Evolutionary conservation across 1,140 invertebrate genomes (phyloP).

Genomic region (Lerema accius): DNA sequence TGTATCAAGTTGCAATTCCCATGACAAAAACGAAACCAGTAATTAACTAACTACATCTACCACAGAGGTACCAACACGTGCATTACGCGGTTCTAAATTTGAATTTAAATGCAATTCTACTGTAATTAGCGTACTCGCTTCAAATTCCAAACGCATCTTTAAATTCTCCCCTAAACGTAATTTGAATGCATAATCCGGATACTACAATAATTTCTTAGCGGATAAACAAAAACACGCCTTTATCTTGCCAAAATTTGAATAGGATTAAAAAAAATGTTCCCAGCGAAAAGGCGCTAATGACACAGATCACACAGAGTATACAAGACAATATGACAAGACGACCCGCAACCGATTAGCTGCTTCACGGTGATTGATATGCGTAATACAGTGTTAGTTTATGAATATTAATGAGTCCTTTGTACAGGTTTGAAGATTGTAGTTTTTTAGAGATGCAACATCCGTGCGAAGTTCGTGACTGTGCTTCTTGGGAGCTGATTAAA

Average conservation of each 20-base stretch:
- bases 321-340: conserved; percentile 53
- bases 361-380: conserved; percentile 68
- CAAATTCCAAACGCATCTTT: conserved; percentile 31
- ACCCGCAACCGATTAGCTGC: conserved; percentile 55
- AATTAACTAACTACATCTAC: conserved; percentile 48
- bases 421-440: conserved; percentile 53
- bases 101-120: conserved; percentile 48
- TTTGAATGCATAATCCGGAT: conserved; percentile 45
- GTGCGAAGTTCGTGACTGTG: conserved; percentile 56
- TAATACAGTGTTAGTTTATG: conserved; percentile 53
- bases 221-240: conserved; percentile 67
- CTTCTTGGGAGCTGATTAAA: conserved; percentile 36
- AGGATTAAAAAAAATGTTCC: conserved; percentile 31
- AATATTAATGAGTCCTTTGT: conserved; percentile 60
- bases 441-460: conserved; percentile 47
- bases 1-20: background rate
- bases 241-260: conserved; percentile 39
- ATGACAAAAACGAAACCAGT: conserved; percentile 39
- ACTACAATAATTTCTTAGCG: conserved; percentile 45
- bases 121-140: conserved; percentile 54
- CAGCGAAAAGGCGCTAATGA: conserved; percentile 64
- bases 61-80: conserved; percentile 45
- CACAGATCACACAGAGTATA: conserved; percentile 57
- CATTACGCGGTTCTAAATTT: conserved; percentile 45
- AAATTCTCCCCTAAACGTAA: conserved; percentile 33